Base-by-base conservation (phyloP, 2,888 invertebrate genomes). In the Prosopocoilus inquinatus region DNA sequence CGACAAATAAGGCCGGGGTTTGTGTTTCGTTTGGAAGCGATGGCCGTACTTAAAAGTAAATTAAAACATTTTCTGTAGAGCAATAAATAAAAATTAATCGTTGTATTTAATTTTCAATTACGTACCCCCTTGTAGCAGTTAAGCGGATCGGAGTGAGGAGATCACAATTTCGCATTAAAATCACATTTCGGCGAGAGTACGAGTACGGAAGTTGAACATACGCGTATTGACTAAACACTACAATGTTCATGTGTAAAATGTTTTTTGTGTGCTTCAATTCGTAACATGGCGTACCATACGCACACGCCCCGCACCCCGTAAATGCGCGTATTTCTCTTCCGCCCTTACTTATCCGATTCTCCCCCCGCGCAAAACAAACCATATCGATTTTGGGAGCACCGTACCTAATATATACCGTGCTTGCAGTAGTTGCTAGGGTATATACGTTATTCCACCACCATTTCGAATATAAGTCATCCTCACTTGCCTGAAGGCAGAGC, bases 311-410 rank as follows among this genome's bases (percentile, higher is more conserved):
- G 65, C 63, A 68, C 43, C 53, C 47, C 47, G 43, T 47, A 53
- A 64, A 63, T 65, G 65, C 68, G 70, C 64, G 67, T 68, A 67
- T 69, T 70, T 66, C 70, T 68, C 68, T 72, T 71, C 70, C 72
- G 70, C 70, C 69, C 70, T 68, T 68, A 70, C 67, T 65, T 69
- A 63, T 67, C 48, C 51, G 51, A 47, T 47, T 47, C 39, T 52
- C 55, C 39, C 55, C 63, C 71, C 72, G 67, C 71, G 67, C 71
- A 75, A 75, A 77, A 77, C 75, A 76, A 75, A 75, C 76, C 75
- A 74, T 78, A 78, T 78, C 78, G 78, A 78, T 78, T 78, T 77
- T 76, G 72, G 75, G 70, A 73, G 74, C 73, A 58, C 64, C 59
- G 64, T 64, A 73, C 70, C 72, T 73, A 72, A 73, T 74, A 72